Percentiles rank a stretch among this genome's conserved stretches.
Conservation (phyloP, 2,797 vertebrate species). For the Meda fulgida region DNA sequence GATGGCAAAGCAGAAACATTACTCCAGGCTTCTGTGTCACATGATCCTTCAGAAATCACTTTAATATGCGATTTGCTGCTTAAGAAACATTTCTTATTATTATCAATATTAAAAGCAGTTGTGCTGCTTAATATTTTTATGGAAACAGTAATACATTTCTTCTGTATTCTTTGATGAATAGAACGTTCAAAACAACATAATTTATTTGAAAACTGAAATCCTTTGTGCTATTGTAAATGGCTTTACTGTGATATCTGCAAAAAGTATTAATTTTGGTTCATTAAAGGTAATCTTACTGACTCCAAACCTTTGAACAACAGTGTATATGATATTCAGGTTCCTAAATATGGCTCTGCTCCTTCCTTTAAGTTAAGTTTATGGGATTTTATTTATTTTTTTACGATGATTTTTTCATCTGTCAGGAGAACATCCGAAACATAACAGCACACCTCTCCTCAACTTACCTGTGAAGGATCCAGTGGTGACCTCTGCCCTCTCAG, state of each 20-base stretch:
- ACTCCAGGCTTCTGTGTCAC: not conserved
- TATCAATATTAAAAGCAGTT: not conserved
- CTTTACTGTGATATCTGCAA: not conserved
- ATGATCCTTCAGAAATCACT: not conserved
- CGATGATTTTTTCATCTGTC: not conserved
- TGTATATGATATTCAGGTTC: not conserved
- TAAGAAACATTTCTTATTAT: not conserved
- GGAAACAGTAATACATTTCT: not conserved
- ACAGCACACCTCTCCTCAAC: conserved; percentile 2
- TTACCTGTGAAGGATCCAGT: conserved; percentile 86
- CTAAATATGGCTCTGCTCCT: not conserved
- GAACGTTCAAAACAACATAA: not conserved
- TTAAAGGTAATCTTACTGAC: not conserved
- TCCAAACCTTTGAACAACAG: not conserved
- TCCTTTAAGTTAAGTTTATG: not conserved
- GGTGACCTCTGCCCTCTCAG: conserved; percentile 87
- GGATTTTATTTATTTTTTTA: not conserved
- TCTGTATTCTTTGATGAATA: not conserved
- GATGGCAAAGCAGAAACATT: not conserved
- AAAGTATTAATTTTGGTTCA: not conserved
- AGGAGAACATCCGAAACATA: not conserved
- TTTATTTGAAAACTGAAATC: not conserved
- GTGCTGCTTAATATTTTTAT: not conserved
- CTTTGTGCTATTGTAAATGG: not conserved
- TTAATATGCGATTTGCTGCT: not conserved